Evolutionary conservation across 2,797 vertebrate species (phyloP), one percentile per base, ranked within the genome.

Genomic region (Botia kubotai): DNA sequence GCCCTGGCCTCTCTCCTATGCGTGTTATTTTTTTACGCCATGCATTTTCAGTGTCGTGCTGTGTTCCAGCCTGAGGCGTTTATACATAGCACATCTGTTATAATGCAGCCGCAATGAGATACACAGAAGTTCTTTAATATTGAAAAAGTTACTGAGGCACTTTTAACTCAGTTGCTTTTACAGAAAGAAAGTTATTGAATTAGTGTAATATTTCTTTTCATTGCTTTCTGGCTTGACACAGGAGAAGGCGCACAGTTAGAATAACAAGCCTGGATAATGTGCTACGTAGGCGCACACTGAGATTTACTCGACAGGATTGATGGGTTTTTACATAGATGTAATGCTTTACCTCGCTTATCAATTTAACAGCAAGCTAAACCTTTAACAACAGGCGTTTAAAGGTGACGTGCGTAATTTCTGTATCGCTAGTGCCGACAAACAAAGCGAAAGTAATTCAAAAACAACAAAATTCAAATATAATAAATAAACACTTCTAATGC

Each of bases 301-400:
- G 19, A 77, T 78, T 60, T 57, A 70, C 76, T 43, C 39, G 6
- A 57, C 55, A 50, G 11, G 0, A 60, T 16, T 11, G 11, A 68
- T 57, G 36, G 17, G 21, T 46, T 69, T 58, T 57, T 58, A 57
- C 58, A 55, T 55, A 53, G 60, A 48, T 53, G n/a, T 77, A 69
- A 46, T 12, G 53, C 29, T 48, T 70, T 10, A 2, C n/a, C 36
- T 58, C 55, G 12, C 36, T 46, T 17, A 21, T 26, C 17, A 77
- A 12, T 48, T 58, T 23, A 12, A 58, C 48, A 14, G 17, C 57
- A 21, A 33, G 53, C 21, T 70, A 60, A 70, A 50, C 39, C 53
- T 65, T 75, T 65, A 75, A 33, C 26, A 12, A 43, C 26, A 7
- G 19, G 57, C 58, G 58, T 48, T 69, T 48, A 19, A 36, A 65